A percentile compares a stretch with the other conserved stretches of the same genome.
Conservation (phyloP, 37 sponge, comb jelly and placozoan genomes). For the Spongilla lacustris region DNA sequence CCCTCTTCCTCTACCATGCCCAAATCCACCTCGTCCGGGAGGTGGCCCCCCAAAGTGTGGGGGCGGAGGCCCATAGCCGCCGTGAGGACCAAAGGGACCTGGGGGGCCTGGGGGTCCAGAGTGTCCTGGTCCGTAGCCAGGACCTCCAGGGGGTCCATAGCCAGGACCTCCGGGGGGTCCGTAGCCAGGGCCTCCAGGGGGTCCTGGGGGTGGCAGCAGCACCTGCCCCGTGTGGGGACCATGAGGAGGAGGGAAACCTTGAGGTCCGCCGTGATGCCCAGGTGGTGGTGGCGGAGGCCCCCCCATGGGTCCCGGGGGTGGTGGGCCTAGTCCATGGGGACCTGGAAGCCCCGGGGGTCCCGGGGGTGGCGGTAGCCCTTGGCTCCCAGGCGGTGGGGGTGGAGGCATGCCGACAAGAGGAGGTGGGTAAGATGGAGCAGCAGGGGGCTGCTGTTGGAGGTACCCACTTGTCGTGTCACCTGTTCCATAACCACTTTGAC, state of each 20-base stretch:
- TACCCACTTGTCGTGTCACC: no score
- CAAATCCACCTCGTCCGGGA: no score
- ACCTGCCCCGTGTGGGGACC: not conserved
- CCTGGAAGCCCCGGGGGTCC: constrained; percentile 1
- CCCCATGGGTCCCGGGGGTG: not conserved
- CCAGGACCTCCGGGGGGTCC: not conserved
- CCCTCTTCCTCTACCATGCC: no score
- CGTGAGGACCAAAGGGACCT: no score
- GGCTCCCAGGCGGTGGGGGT: not conserved
- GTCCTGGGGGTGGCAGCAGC: constrained; percentile 14
- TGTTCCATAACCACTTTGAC: no score
- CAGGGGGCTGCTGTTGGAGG: not conserved
- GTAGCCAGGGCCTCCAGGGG: not conserved
- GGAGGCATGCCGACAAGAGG: constrained; percentile 6
- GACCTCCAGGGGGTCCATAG: no score
- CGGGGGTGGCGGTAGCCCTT: not conserved
- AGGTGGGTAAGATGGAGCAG: not conserved
- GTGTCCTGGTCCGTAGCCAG: no score
- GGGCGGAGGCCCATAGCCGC: constrained; percentile 14
- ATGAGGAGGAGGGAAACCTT: not conserved
- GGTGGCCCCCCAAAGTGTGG: not conserved
- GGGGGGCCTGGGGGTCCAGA: not conserved
- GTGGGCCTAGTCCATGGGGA: no score
- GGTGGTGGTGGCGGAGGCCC: no score
- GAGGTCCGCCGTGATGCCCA: no score